Evolutionary conservation across 2,888 invertebrate genomes (phyloP), one percentile per base, ranked within the genome.

Genomic region (Tenthredo mesomela): DNA sequence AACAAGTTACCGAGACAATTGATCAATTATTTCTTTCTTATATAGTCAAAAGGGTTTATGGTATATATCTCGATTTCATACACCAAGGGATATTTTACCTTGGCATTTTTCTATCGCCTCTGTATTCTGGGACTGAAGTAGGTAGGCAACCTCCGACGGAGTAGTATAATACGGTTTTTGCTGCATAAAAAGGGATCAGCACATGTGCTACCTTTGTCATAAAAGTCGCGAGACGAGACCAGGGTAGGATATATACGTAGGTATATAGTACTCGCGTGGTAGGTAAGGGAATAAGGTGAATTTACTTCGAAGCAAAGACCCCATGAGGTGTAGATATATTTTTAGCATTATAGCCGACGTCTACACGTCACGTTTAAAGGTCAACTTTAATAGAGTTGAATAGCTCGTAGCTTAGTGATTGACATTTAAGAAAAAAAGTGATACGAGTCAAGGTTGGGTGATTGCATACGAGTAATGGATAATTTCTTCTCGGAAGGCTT

Each of bases 361-460:
- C 10, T 61, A 37, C 10, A 80, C 58, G 80, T 80, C 58, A 25
- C 40, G 61, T 80, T 40, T 37, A 80, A 80, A 80, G 80, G 80
- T 80, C 80, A 80, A 80, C 40, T 80, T 80, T 80, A 80, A 80
- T 80, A 80, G 80, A 61, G 80, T 40, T 25, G 40, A 80, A 58
- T 40, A 61, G 2, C 80, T 80, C 37, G 25, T 80, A 40, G 25
- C 33, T 12, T 61, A 80, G 80, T 80, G 80, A 80, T 80, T 80
- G 80, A 80, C 80, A 80, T 80, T 80, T 61, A 15, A 80, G 80
- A 61, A 29, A 77, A 78, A 80, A 80, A 58, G n/a, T 61, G 33
- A 61, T 37, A 21, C 80, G 58, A 80, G 80, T 80, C 80, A 80
- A 80, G 80, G 80, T 80, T 58, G 43, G 61, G 12, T 61, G 80